These are phyloP conservation scores for Paelopatides confundens DNA, from an alignment of 53 echinoderm and acorn worm species.

Conservation along the genomic window DNA sequence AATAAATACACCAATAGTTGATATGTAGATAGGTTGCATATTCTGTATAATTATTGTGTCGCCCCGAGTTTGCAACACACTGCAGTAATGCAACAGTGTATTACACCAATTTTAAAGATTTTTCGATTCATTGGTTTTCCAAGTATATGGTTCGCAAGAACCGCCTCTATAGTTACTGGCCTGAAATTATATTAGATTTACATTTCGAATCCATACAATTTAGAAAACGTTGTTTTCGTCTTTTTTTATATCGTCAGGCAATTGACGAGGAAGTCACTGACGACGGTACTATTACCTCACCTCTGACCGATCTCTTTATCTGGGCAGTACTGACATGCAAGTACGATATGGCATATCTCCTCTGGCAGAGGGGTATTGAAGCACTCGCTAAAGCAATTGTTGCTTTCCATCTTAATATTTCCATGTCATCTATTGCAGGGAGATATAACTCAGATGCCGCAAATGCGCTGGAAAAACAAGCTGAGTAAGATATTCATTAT, in stretches of 20 bases:
- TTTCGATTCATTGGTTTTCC: too few relatives aligned
- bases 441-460: conserved; percentile 79
- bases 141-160: too few relatives aligned
- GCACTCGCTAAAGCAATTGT: conserved; percentile 77
- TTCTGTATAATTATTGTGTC: too few relatives aligned
- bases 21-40: too few relatives aligned
- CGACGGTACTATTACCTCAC: conserved; percentile 24
- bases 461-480: conserved; percentile 60
- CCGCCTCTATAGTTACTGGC: too few relatives aligned
- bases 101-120: too few relatives aligned
- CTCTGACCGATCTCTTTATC: conserved; percentile 81
- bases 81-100: too few relatives aligned
- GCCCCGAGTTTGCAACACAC: too few relatives aligned
- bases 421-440: conserved; percentile 61
- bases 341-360: conserved; percentile 74
- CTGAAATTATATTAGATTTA: too few relatives aligned
- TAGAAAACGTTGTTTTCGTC: too few relatives aligned
- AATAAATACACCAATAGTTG: too few relatives aligned
- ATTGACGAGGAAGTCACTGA: background rate
- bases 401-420: conserved; percentile 61
- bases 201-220: too few relatives aligned
- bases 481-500: conserved; percentile 30
- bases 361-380: conserved; percentile 83
- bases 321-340: conserved; percentile 87
- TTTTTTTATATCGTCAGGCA: background rate